A percentile compares a stretch with the other conserved stretches of the same genome.
These are phyloP conservation scores for Ochropacha duplaris DNA, from an alignment of 2,888 invertebrate species.

Conservation along the genomic window DNA sequence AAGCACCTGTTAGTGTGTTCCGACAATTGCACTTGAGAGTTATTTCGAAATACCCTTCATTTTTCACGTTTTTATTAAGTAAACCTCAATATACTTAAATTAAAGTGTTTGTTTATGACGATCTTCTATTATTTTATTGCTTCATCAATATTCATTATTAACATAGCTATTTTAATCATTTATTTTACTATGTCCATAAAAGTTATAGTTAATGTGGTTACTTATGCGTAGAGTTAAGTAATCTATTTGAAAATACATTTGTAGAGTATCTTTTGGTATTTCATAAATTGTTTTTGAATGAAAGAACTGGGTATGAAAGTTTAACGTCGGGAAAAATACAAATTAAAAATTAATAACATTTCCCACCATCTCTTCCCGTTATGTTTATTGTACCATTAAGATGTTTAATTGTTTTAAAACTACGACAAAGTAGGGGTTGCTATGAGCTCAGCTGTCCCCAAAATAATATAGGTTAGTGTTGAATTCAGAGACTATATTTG, in stretches of 20 bases:
- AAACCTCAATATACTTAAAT: no score
- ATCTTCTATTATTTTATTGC: background rate
- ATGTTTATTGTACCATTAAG: constrained; percentile 51
- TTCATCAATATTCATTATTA: background rate
- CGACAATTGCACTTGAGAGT: no score
- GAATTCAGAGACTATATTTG: constrained; percentile 14
- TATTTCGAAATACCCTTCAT: no score
- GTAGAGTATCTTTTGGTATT: background rate
- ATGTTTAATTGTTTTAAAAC: constrained; percentile 75
- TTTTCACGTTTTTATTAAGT: background rate
- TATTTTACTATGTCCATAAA: background rate
- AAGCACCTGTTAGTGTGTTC: no score
- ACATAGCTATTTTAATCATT: background rate
- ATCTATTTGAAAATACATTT: background rate
- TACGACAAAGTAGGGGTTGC: constrained; percentile 57
- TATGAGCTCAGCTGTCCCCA: constrained; percentile 50
- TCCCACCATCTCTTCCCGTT: constrained; percentile 53
- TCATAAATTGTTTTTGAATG: no score
- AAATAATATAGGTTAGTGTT: constrained; percentile 34
- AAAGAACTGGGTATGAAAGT: no score
- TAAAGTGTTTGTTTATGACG: background rate
- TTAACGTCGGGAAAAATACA: background rate
- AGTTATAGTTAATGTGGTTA: background rate
- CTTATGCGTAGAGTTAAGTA: background rate
- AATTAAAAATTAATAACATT: constrained; percentile 18